Base-by-base conservation (phyloP, 2,888 invertebrate species). In the Cotesia congregata region DNA sequence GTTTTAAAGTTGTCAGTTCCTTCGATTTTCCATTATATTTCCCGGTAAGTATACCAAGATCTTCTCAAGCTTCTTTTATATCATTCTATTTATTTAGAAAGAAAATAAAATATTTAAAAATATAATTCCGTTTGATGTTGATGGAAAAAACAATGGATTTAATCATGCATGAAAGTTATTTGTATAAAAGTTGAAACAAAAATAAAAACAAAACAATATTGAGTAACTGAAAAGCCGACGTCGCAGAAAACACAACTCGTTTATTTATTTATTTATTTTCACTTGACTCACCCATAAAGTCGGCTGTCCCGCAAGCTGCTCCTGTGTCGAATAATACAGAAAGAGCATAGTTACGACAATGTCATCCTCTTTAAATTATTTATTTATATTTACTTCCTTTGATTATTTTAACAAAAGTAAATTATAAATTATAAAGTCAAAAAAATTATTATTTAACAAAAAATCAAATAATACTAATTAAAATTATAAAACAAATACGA, bases 261-360 rank as follows among this genome's bases (percentile, higher is more conserved):
- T 50, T 71, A 50, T 74, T 73, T 68, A 60, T 75, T 73, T 77
- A 68, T 72, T 62, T 73, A 77, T 78, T 82, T 72, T 78, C 82
- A 77, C 74, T 78, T 83, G 83, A 92, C 93, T 93, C 90, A 93
- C 94, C 96, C 96, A 91, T 96, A 96, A 90, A 96, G 93, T 90
- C 95, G 94, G 93, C 95, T 95, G 92, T 96, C 96, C 91, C 95
- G 95, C 91, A 96, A 94, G 92, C 95, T 95, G 93, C 94, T 94
- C 94, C 95, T 96, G 92, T 87, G 90, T 90, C 83, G 78, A 84
- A 84, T 81, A 86, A 82, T 86, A 88, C 83, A 85, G 78, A 80
- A 80, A 87, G 83, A 86, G 82, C 83, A 83, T 82, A 84, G 83
- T 86, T 87, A 86, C 83, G 83, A 84, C 77, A 77, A 79, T 76